Evolutionary conservation across 1,140 invertebrate genomes (phyloP).

Genomic region (Schlechtendalia chinensis): DNA sequence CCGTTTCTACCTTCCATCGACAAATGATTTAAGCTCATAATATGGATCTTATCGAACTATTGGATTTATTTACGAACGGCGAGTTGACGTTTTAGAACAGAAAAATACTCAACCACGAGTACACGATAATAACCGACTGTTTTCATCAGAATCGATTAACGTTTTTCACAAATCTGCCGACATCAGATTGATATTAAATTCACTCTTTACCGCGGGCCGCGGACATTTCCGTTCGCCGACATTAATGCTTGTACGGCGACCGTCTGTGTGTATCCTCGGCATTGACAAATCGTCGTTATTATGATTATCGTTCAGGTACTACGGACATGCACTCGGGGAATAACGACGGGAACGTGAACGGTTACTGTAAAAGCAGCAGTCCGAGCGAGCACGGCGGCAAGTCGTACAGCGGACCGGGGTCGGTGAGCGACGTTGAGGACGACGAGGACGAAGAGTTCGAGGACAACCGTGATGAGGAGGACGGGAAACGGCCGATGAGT

Average conservation of each 20-base stretch:
- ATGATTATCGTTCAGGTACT: background rate
- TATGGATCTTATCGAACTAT: too few species aligned
- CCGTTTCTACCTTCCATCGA: too few species aligned
- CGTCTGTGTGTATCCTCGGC: too few species aligned
- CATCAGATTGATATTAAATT: too few species aligned
- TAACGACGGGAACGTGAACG: constrained; percentile 39
- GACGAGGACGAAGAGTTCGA: constrained; percentile 59
- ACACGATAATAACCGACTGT: background rate
- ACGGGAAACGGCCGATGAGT: constrained; percentile 55
- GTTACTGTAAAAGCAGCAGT: constrained; percentile 43
- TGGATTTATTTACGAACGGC: too few species aligned
- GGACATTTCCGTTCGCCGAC: too few species aligned
- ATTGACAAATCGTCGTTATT: background rate
- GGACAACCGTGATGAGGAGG: constrained; percentile 53
- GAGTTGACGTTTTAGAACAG: too few species aligned
- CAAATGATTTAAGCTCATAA: too few species aligned
- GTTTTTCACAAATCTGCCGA: too few species aligned
- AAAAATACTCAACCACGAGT: too few species aligned
- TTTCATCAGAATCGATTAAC: too few species aligned
- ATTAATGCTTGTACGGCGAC: background rate
- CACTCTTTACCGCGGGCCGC: too few species aligned
- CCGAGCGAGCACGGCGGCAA: constrained; percentile 48
- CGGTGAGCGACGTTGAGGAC: constrained; percentile 59
- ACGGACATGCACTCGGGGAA: background rate
- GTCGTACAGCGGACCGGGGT: constrained; percentile 29